phyloP scores from a whole-genome alignment of 2,888 invertebrate species.

The Frankliniella intonsa region DNA sequence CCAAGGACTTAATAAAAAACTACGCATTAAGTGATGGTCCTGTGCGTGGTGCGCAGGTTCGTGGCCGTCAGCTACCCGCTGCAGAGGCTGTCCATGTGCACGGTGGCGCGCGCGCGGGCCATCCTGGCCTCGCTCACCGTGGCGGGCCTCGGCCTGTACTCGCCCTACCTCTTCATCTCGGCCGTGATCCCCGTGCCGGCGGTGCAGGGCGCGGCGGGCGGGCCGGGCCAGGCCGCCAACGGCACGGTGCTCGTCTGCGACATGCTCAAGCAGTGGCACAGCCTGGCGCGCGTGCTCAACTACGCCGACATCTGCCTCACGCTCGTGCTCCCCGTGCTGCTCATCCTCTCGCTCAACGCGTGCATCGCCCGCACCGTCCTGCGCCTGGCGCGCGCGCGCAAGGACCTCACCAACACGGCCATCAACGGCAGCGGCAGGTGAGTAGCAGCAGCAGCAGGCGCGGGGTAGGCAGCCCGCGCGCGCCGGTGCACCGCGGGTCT shows the following conservation, averaged over 20 bases:
- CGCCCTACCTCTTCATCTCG: conserved; percentile 54
- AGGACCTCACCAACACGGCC: conserved; percentile 40
- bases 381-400: conserved; percentile 49
- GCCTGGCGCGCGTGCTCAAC: conserved; percentile 60
- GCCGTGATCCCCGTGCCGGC: conserved; percentile 37
- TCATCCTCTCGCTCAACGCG: conserved; percentile 66
- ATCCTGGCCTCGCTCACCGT: conserved; percentile 54
- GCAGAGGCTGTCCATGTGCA: conserved; percentile 65
- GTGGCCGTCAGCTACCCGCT: conserved; percentile 75
- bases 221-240: conserved; percentile 39
- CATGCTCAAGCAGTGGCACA: conserved; percentile 51
- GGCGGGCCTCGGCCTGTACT: conserved; percentile 54
- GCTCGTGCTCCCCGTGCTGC: conserved; percentile 65
- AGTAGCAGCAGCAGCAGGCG: conserved; percentile 2
- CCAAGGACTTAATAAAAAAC: no score
- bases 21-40: no score
- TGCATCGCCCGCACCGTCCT: conserved; percentile 66
- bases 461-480: neutral
- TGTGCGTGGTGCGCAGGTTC: conserved; percentile 69
- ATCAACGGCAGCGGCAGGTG: conserved; percentile 27
- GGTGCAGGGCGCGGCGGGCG: conserved; percentile 26
- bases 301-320: conserved; percentile 66
- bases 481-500: neutral
- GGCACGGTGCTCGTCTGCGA: conserved; percentile 48
- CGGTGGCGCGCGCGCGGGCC: conserved; percentile 63